Conservation (phyloP, 2,797 vertebrate species). For the Malacoraja senta region DNA sequence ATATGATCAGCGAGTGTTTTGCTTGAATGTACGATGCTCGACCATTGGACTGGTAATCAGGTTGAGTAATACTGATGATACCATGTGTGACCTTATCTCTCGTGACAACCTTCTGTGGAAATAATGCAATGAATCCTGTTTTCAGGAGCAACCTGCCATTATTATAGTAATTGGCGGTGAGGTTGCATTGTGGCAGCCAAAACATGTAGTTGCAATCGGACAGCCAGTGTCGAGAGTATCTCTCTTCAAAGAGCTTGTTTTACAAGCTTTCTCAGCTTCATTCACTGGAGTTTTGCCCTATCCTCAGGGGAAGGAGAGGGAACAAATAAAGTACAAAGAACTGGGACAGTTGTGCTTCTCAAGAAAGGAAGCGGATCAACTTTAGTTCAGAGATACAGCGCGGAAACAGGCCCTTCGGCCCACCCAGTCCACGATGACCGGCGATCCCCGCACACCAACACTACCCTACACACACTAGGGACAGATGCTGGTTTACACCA, state of each 20-base stretch:
- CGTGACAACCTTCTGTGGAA: neutral
- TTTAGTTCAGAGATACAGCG: too few relatives aligned
- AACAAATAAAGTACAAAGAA: neutral
- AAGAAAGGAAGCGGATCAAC: neutral
- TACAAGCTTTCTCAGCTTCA: neutral
- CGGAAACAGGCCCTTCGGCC: too few relatives aligned
- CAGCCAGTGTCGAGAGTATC: neutral
- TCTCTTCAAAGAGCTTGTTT: neutral
- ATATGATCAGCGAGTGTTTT: neutral
- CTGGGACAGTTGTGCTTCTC: neutral
- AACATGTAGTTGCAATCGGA: neutral
- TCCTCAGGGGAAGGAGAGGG: neutral
- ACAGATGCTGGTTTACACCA: too few relatives aligned
- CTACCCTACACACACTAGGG: too few relatives aligned
- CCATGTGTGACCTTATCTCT: neutral
- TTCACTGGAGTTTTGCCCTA: neutral
- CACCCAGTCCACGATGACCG: too few relatives aligned
- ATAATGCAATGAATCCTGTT: neutral
- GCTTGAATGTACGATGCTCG: neutral
- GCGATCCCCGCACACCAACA: too few relatives aligned
- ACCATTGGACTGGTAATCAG: neutral
- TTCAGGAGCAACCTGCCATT: neutral
- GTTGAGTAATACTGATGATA: too few relatives aligned
- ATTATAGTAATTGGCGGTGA: neutral
- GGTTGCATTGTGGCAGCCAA: neutral